Base-by-base conservation (phyloP, 1,140 invertebrate genomes). In the Meloidogyne floridensis region DNA sequence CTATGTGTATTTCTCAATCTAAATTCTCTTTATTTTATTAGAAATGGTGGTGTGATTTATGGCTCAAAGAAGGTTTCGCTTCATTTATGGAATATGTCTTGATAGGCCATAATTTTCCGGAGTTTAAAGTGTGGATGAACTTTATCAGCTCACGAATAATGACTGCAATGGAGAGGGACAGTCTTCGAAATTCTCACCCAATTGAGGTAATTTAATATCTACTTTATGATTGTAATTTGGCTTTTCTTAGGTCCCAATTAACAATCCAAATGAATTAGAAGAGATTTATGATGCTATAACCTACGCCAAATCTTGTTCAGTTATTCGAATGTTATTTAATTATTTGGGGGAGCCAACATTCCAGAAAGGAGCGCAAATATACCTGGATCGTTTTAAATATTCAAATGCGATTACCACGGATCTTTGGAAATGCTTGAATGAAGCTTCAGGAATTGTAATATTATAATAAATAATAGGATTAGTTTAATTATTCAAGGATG, bases 291-390 rank as follows among this genome's bases (percentile, higher is more conserved):
- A 92, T 87, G 87, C 87, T 20, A 92, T 92, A 77, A 92, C 92
- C 9, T 92, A 92, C 86, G 90, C 90, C 81, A 92, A 92, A 84
- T 91, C 91, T 4, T 91, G 91, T 0, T 95, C 95, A 56, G 94
- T 98, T 2, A 98, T 98, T 75, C 92, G 96, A 85, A 99, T 99
- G 97, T 91, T 99, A 65, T 95, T 97, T 90, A 93, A 94, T 87
- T 98, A 96, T 87, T 95, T 99, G 87, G 96, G 96, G 10, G 95
- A 97, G 84, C 85, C 88, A 91, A 94, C 95, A 90, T 99, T 98
- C 90, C 93, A 94, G n/a, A 94, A 94, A 91, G 96, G 96, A 43
- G 96, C 99, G 94, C 94, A 96, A 87, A 89, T 94, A 6, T 99
- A 99, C 88, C 91, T 99, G 80, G 95, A 93, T 5, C 93, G 93